These are phyloP conservation scores for Micropoecilia bifurca DNA, from an alignment of 2,797 vertebrate species.

Conservation along the genomic window DNA sequence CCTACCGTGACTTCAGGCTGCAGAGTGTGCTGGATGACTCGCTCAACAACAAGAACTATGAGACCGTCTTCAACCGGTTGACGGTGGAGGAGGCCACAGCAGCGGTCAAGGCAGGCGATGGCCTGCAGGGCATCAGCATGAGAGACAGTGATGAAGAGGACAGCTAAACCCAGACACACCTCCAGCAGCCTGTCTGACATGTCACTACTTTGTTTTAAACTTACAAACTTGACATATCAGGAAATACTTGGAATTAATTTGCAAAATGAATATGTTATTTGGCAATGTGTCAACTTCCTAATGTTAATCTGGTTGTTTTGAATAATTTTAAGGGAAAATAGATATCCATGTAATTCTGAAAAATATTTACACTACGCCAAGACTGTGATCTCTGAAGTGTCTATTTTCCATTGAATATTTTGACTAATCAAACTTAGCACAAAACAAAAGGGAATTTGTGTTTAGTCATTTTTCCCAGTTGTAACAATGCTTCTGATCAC, in stretches of 20 bases:
- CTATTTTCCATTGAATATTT: neutral
- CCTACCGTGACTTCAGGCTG: slow-evolving; percentile 93
- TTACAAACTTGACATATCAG: neutral
- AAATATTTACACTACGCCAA: neutral
- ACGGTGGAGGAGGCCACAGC: slow-evolving; percentile 92
- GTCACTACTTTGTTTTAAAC: slow-evolving; percentile 19
- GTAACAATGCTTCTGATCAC: neutral
- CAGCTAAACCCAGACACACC: slow-evolving; percentile 68
- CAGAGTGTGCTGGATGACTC: slow-evolving; percentile 92
- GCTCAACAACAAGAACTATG: slow-evolving; percentile 92
- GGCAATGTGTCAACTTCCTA: neutral
- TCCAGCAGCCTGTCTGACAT: neutral
- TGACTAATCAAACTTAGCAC: neutral
- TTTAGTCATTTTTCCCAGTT: neutral
- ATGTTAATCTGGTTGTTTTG: neutral
- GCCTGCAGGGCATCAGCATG: slow-evolving; percentile 95
- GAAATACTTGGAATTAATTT: neutral
- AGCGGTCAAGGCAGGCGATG: slow-evolving; percentile 86
- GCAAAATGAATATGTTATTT: neutral
- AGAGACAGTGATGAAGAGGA: slow-evolving; percentile 96
- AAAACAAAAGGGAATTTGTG: neutral
- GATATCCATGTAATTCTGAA: neutral
- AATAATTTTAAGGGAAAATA: neutral
- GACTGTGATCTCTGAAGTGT: neutral
- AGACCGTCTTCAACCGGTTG: slow-evolving; percentile 90